These are phyloP conservation scores for Galagoides demidoff DNA, from an alignment of 2,797 vertebrate species.

Conservation along the genomic window DNA sequence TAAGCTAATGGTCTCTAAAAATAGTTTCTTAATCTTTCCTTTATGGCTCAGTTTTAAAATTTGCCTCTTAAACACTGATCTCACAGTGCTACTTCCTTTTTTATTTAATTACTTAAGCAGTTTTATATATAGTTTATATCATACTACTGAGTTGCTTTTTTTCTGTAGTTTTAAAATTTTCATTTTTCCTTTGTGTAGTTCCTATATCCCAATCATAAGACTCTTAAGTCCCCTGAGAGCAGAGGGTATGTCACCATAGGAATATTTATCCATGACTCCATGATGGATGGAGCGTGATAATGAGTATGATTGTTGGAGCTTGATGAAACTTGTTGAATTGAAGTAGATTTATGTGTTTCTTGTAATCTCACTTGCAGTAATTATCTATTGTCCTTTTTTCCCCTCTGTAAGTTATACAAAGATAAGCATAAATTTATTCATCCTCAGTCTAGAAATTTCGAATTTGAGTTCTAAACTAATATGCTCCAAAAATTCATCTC, in stretches of 20 bases:
- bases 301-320: neutral
- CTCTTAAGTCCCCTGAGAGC: neutral
- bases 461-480: constrained; percentile 30
- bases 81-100: constrained; percentile 32
- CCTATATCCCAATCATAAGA: neutral
- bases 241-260: neutral
- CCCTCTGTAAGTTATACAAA: neutral
- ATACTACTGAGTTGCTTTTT: neutral
- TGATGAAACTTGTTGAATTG: constrained; percentile 55
- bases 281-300: constrained; percentile 12
- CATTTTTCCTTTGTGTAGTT: constrained; percentile 43
- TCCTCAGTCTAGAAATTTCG: constrained; percentile 35
- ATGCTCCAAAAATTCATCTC: neutral
- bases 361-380: constrained; percentile 30
- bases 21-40: constrained; percentile 30
- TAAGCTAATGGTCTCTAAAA: neutral
- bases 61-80: constrained; percentile 17
- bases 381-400: neutral
- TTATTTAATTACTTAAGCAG: neutral
- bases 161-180: constrained; percentile 13
- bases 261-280: neutral
- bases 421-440: constrained; percentile 8
- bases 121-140: constrained; percentile 27
- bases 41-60: constrained; percentile 46
- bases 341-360: constrained; percentile 3